phyloP scores from a whole-genome alignment of 2,113 vertebrate species.

The Epinephelus lanceolatus region DNA sequence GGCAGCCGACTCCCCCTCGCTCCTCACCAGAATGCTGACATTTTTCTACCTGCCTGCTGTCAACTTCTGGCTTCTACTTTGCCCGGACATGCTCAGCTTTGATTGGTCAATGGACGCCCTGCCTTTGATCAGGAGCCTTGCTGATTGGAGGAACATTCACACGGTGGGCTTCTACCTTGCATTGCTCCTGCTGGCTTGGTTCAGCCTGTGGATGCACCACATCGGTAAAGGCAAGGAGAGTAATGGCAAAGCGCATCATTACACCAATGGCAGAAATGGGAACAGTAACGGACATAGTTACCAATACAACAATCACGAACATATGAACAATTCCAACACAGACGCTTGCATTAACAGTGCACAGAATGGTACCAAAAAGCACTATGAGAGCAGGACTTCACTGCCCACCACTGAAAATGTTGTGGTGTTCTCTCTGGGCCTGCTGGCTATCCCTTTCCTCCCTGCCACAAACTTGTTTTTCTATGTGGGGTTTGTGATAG shows the following conservation, averaged over 20 bases:
- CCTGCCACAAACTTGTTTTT: slow-evolving; percentile 99
- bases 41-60: slow-evolving; percentile 94
- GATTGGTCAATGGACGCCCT: slow-evolving; percentile 99
- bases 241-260: slow-evolving; percentile 86
- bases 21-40: slow-evolving; percentile 90
- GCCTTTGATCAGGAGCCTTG: slow-evolving; percentile 90
- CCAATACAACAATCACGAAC: slow-evolving; percentile 87
- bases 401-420: slow-evolving; percentile 94
- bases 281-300: slow-evolving; percentile 93
- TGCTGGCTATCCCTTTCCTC: slow-evolving; percentile 94
- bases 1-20: slow-evolving; percentile 92
- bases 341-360: slow-evolving; percentile 81
- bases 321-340: slow-evolving; percentile 82
- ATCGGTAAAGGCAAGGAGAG: slow-evolving; percentile 82
- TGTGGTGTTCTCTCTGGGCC: slow-evolving; percentile 92
- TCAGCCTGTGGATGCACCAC: slow-evolving; percentile 83
- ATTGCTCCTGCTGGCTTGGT: slow-evolving; percentile 88
- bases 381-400: slow-evolving; percentile 82
- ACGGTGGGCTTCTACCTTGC: slow-evolving; percentile 90
- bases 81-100: slow-evolving; percentile 96
- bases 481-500: slow-evolving; percentile 99
- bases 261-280: slow-evolving; percentile 90
- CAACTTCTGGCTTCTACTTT: slow-evolving; percentile 96
- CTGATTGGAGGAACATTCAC: slow-evolving; percentile 93
- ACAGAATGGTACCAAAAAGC: slow-evolving; percentile 91